A percentile compares a stretch with the other conserved stretches of the same genome.
These are phyloP conservation scores for Polymixis lichenea DNA, from an alignment of 2,888 invertebrate species.

Conservation along the genomic window DNA sequence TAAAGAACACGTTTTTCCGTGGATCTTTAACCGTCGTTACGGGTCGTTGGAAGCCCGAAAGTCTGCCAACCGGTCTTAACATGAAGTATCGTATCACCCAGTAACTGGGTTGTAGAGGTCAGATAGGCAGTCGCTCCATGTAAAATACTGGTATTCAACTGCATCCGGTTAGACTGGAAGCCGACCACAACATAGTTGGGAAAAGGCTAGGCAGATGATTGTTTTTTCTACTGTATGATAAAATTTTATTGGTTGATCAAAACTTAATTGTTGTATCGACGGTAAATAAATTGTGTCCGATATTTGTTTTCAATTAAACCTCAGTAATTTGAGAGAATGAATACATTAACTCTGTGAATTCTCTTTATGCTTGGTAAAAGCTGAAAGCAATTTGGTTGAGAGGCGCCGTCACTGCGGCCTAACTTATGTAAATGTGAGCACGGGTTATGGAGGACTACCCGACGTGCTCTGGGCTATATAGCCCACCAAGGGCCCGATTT, in stretches of 20 bases:
- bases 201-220: too few relatives aligned
- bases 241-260: slow-evolving; percentile 14
- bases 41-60: too few relatives aligned
- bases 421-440: slow-evolving; percentile 76
- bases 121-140: too few relatives aligned
- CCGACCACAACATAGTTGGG: too few relatives aligned
- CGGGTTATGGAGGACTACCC: slow-evolving; percentile 53
- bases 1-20: background rate
- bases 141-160: too few relatives aligned
- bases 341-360: slow-evolving; percentile 67
- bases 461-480: slow-evolving; percentile 34
- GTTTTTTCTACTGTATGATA: background rate
- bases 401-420: slow-evolving; percentile 69
- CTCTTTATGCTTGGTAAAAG: slow-evolving; percentile 71
- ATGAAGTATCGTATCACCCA: too few relatives aligned
- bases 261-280: slow-evolving; percentile 17
- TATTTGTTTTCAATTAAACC: slow-evolving; percentile 44
- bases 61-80: too few relatives aligned
- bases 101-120: too few relatives aligned
- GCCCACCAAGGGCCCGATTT: slow-evolving; percentile 59
- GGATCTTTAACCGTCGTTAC: too few relatives aligned
- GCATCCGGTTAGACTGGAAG: too few relatives aligned
- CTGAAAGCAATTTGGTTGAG: slow-evolving; percentile 80
- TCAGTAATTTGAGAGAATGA: slow-evolving; percentile 61
- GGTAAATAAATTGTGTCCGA: background rate